Base-by-base conservation (phyloP, 1,140 invertebrate species). In the Drosophila santomea region DNA sequence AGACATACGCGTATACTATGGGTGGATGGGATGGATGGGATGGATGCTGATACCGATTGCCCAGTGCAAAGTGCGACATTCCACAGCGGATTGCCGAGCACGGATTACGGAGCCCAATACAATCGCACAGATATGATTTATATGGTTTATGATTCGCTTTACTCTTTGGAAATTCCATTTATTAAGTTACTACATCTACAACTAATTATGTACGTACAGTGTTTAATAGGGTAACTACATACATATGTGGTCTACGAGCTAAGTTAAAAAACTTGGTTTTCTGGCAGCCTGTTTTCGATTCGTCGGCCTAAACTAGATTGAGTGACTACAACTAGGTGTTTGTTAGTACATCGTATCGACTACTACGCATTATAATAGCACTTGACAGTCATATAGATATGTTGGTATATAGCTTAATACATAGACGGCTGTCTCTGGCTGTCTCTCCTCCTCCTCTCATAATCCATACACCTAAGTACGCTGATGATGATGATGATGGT, bases 61-160 rank as follows among this genome's bases (percentile, higher is more conserved):
- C 10, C 52, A 43, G 83, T 50, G 45, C 83, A 85, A 85, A 88
- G 82, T 85, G 74, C 83, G 73, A 88, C 59, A 86, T 78, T 78
- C 78, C 74, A 74, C 69, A 61, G 55, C 55, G 68, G 39, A 74
- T 56, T 55, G 50, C 15, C 20, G 20, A 20, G 20, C 20, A 20
- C 36, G 54, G 66, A 72, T 73, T 52, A 45, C 17, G 45, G 64
- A 32, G 63, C n/a, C 15, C n/a, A 15, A 15, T 15, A 32, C 8
- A 32, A 23, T 28, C 38, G 17, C 11, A 32, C 15, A 11, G 2
- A 43, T 3, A 25, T 25, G 25, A 8, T 11, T 8, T 10, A n/a
- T 41, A 41, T 6, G 39, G 5, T 15, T 41, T 41, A 20, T 48
- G 28, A 6, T 32, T 7, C 6, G 1, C 28, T 62, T 39, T n/a